Evolutionary conservation across 2,797 vertebrate species (phyloP).

Genomic region (Sorex maritimensis): DNA sequence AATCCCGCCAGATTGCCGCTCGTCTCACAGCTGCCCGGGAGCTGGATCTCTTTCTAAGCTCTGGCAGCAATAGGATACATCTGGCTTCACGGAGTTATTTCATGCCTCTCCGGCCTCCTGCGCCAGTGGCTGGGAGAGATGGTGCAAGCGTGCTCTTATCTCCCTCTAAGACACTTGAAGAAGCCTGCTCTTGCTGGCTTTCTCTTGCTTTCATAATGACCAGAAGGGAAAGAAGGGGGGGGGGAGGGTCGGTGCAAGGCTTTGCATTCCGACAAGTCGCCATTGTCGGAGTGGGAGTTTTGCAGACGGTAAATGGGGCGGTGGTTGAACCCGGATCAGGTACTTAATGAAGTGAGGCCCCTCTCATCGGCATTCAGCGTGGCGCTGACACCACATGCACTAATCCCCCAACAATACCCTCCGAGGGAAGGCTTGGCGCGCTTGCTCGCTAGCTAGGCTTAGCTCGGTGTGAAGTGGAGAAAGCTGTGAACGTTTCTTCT

Average conservation of each 20-base stretch:
- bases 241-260: neutral
- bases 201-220: slow-evolving; percentile 22
- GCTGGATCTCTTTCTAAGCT: slow-evolving; percentile 58
- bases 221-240: neutral
- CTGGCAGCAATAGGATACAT: slow-evolving; percentile 72
- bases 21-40: slow-evolving; percentile 64
- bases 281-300: neutral
- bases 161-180: slow-evolving; percentile 28
- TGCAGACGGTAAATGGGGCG: neutral
- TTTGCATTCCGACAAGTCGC: neutral
- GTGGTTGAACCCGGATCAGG: slow-evolving; percentile 49
- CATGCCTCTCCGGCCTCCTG: slow-evolving; percentile 19
- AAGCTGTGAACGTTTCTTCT: slow-evolving; percentile 31
- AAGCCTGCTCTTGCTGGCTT: neutral
- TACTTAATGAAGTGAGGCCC: slow-evolving; percentile 65
- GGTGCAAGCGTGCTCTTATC: slow-evolving; percentile 57
- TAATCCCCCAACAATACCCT: slow-evolving; percentile 75
- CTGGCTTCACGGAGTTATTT: slow-evolving; percentile 74
- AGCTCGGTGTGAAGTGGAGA: slow-evolving; percentile 40
- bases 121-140: slow-evolving; percentile 62
- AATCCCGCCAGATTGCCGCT: slow-evolving; percentile 50
- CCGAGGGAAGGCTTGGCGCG: slow-evolving; percentile 1
- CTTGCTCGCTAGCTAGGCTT: neutral
- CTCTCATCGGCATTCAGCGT: slow-evolving; percentile 67
- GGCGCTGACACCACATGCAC: neutral